Conservation (phyloP, 1,140 invertebrate genomes). For the Heliothis virescens region DNA sequence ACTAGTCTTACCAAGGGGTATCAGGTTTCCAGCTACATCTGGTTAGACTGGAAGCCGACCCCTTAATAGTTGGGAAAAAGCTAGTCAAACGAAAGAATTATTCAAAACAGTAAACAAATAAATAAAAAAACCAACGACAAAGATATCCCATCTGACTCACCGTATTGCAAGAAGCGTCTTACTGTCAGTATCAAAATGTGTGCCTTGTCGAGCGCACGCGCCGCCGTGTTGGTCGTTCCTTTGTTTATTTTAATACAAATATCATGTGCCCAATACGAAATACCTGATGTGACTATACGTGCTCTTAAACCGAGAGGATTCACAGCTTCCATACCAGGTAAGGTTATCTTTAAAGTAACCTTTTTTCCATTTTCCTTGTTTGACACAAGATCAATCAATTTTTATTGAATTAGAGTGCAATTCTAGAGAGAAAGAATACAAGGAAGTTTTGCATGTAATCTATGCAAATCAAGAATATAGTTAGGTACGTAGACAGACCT, state of each 20-base stretch:
- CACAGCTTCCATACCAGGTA: slow-evolving; percentile 55
- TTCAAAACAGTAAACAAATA: too few species aligned
- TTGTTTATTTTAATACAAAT: slow-evolving; percentile 34
- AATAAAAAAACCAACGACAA: neutral
- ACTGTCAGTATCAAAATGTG: slow-evolving; percentile 30
- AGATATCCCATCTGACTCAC: neutral
- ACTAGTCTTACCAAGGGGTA: too few species aligned
- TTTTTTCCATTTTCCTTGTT: slow-evolving; percentile 3
- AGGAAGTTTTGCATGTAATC: too few species aligned
- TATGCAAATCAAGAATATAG: too few species aligned
- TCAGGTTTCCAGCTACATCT: too few species aligned
- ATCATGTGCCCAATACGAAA: slow-evolving; percentile 46
- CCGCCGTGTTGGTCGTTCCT: neutral
- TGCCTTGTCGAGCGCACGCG: neutral
- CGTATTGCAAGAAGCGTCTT: neutral
- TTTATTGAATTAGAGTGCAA: too few species aligned
- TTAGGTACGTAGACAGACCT: too few species aligned
- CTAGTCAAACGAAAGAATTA: too few species aligned
- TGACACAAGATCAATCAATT: too few species aligned
- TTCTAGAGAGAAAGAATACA: too few species aligned
- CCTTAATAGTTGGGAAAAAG: too few species aligned
- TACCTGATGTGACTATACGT: slow-evolving; percentile 61
- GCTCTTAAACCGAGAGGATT: slow-evolving; percentile 58
- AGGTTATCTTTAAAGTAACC: slow-evolving; percentile 1
- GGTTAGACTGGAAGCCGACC: too few species aligned